These are phyloP conservation scores for Hippocampus kuda DNA, from an alignment of 2,797 vertebrate species.

Conservation along the genomic window DNA sequence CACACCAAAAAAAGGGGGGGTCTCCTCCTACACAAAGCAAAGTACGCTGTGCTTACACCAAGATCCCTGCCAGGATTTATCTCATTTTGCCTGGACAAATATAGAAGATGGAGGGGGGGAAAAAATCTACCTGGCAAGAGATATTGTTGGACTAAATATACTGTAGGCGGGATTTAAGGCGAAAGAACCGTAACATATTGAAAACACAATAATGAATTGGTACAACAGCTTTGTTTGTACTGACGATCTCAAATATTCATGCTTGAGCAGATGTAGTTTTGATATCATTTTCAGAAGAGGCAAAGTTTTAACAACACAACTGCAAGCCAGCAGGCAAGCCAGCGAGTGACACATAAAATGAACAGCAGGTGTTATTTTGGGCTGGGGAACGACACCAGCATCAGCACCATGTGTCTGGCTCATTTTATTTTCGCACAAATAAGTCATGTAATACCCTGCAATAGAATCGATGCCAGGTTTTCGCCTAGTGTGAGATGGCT, in stretches of 20 bases:
- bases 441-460: constrained; percentile 37
- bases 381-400: constrained; percentile 20
- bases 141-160: constrained; percentile 37
- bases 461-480: constrained; percentile 37
- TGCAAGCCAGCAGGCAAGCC: constrained; percentile 30
- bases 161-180: constrained; percentile 26
- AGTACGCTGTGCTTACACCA: constrained; percentile 27
- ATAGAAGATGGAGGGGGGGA: constrained; percentile 40
- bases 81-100: constrained; percentile 24
- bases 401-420: constrained; percentile 20
- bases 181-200: constrained; percentile 16
- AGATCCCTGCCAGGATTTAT: constrained; percentile 19
- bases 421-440: constrained; percentile 39
- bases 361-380: constrained; percentile 64
- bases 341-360: constrained; percentile 45
- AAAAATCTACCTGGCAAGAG: constrained; percentile 31
- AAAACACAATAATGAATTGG: constrained; percentile 17
- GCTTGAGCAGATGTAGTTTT: constrained; percentile 6
- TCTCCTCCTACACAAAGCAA: constrained; percentile 50
- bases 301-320: constrained; percentile 33
- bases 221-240: constrained; percentile 8
- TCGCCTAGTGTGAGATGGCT: constrained; percentile 10
- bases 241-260: background rate
- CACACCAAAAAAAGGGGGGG: background rate
- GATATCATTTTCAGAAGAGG: constrained; percentile 12